Percentiles rank a stretch among this genome's conserved stretches.
Conservation (phyloP, 1,140 invertebrate species). For the Ectropis grisescens region DNA sequence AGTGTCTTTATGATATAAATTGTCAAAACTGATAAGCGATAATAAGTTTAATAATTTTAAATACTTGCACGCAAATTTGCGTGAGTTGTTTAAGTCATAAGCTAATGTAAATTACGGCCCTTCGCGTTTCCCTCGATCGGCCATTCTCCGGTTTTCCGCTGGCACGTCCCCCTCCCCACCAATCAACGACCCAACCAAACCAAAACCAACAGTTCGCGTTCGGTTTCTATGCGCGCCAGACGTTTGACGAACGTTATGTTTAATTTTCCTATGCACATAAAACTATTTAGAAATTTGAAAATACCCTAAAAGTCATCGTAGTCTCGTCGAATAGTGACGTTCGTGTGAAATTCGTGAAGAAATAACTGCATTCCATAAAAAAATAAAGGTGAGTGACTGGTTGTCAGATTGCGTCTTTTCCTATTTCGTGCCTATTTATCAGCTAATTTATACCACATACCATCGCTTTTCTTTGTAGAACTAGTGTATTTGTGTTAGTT, state of each 20-base stretch:
- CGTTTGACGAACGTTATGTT: slow-evolving; percentile 58
- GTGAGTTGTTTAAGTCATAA: no score
- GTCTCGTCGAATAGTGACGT: slow-evolving; percentile 43
- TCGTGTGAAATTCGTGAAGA: slow-evolving; percentile 50
- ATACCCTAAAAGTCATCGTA: slow-evolving; percentile 56
- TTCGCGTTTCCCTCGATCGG: slow-evolving; percentile 41
- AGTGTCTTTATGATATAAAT: no score
- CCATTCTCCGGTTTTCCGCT: slow-evolving; percentile 59
- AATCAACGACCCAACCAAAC: slow-evolving; percentile 47
- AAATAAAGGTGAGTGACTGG: slow-evolving; percentile 64
- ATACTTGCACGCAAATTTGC: no score
- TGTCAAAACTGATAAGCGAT: no score
- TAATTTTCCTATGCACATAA: slow-evolving; percentile 66
- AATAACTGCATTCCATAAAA: slow-evolving; percentile 43
- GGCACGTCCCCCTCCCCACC: slow-evolving; percentile 51
- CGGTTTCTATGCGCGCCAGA: slow-evolving; percentile 47
- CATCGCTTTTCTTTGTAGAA: slow-evolving; percentile 26
- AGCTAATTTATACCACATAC: slow-evolving; percentile 21
- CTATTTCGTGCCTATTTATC: slow-evolving; percentile 42
- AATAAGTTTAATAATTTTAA: no score
- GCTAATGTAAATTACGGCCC: slow-evolving; percentile 26
- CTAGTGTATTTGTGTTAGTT: background rate
- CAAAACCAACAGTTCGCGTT: slow-evolving; percentile 62
- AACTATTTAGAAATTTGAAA: slow-evolving; percentile 60
- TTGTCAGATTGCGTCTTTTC: slow-evolving; percentile 68